Evolutionary conservation across 2,797 vertebrate genomes (phyloP).

Genomic region (Xiphophorus birchmanni): DNA sequence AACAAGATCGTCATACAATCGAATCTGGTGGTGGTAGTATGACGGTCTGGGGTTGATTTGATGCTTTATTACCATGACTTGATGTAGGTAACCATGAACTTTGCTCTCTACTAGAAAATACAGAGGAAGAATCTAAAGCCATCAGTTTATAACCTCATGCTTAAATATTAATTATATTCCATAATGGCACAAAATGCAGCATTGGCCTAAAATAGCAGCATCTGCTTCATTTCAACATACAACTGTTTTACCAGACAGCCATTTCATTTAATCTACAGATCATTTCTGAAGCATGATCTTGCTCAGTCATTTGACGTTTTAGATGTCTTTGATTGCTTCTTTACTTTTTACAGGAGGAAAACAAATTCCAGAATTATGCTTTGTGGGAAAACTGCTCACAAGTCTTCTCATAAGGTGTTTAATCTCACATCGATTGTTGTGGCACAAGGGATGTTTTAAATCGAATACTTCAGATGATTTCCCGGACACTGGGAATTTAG

Average conservation of each 20-base stretch:
- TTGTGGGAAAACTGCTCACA: background rate
- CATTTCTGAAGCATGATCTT: background rate
- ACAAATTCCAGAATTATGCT: background rate
- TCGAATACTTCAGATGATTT: background rate
- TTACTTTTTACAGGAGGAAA: background rate
- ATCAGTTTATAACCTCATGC: background rate
- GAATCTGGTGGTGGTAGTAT: background rate
- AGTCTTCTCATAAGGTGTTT: background rate
- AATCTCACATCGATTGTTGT: background rate
- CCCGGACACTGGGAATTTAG: background rate
- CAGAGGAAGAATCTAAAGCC: background rate
- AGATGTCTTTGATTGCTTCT: background rate
- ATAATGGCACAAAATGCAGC: background rate
- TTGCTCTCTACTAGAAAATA: background rate
- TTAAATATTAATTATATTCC: background rate
- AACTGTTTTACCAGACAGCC: background rate
- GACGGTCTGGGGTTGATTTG: background rate
- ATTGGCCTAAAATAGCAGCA: background rate
- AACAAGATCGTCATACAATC: background rate
- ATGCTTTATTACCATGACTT: background rate
- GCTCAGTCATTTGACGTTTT: background rate
- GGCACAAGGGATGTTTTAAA: background rate
- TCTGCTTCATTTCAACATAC: background rate
- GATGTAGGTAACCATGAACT: background rate
- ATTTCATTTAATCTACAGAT: background rate